Conservation (phyloP, 2,797 vertebrate species). For the Alcedo atthis region DNA sequence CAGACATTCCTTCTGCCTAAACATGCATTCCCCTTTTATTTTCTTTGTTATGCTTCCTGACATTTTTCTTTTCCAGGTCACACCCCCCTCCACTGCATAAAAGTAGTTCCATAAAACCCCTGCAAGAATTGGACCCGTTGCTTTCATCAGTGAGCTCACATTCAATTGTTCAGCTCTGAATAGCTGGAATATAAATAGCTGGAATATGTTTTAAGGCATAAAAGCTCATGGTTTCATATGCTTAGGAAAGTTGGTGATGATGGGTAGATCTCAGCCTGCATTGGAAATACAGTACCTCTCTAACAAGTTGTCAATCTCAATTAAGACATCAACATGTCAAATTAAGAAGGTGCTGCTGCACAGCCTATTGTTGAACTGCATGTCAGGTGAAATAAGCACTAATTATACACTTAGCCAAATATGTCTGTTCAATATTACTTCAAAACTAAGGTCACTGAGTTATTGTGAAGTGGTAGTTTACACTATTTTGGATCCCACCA, state of each 20-base stretch:
- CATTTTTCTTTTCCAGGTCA: conserved; percentile 1
- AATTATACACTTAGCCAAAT: conserved; percentile 79
- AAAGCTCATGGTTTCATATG: conserved; percentile 37
- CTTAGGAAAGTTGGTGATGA: conserved; percentile 27
- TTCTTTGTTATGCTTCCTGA: not conserved
- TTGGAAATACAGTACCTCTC: conserved; percentile 65
- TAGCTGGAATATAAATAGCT: conserved; percentile 5
- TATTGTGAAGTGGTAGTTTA: conserved; percentile 78
- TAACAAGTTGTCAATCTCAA: conserved; percentile 81
- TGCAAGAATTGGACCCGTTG: not conserved
- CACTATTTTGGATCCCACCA: conserved; percentile 81
- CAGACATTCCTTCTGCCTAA: not conserved
- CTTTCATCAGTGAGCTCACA: not conserved
- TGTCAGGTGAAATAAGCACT: conserved; percentile 85
- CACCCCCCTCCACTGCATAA: not conserved
- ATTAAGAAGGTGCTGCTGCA: conserved; percentile 78
- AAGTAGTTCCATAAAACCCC: not conserved
- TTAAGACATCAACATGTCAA: conserved; percentile 80
- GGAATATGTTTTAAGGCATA: conserved; percentile 22
- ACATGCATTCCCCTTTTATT: not conserved
- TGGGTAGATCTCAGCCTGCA: conserved; percentile 45
- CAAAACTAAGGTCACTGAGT: conserved; percentile 78
- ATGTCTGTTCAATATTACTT: conserved; percentile 74
- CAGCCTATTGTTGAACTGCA: conserved; percentile 76
- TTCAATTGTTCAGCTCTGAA: not conserved